phyloP scores from a whole-genome alignment of 2,797 vertebrate species.

The Chromobotia macracanthus region DNA sequence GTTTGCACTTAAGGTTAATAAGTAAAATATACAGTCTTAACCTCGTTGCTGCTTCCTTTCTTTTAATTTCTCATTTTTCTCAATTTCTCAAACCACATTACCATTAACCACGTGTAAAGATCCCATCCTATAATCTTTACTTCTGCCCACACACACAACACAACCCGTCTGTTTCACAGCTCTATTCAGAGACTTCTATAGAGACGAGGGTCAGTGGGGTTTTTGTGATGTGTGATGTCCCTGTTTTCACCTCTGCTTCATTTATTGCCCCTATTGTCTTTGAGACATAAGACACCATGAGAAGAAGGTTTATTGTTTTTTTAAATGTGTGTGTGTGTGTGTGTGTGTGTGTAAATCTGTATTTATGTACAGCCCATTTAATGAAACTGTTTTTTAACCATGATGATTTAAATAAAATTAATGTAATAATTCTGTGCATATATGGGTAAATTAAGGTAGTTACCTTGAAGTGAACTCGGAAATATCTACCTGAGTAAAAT shows the following conservation, averaged over 20 bases:
- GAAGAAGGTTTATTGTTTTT: not conserved
- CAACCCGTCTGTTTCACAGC: not conserved
- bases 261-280: not conserved
- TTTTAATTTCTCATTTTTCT: not conserved
- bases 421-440: not conserved
- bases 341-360: not conserved
- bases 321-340: not conserved
- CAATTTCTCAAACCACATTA: not conserved
- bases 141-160: not conserved
- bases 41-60: not conserved
- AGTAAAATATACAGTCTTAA: not conserved
- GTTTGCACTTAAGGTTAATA: not conserved
- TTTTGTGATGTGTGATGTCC: not conserved
- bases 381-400: too few relatives aligned
- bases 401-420: too few relatives aligned
- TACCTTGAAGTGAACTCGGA: not conserved
- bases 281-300: not conserved
- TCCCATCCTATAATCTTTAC: not conserved
- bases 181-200: conserved; percentile 3
- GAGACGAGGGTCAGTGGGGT: not conserved
- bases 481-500: not conserved
- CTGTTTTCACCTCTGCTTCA: not conserved
- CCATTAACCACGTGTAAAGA: not conserved
- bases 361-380: not conserved
- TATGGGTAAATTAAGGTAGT: not conserved